phyloP scores from a whole-genome alignment of 2,888 invertebrate genomes.

The Tenthredo mesomela region DNA sequence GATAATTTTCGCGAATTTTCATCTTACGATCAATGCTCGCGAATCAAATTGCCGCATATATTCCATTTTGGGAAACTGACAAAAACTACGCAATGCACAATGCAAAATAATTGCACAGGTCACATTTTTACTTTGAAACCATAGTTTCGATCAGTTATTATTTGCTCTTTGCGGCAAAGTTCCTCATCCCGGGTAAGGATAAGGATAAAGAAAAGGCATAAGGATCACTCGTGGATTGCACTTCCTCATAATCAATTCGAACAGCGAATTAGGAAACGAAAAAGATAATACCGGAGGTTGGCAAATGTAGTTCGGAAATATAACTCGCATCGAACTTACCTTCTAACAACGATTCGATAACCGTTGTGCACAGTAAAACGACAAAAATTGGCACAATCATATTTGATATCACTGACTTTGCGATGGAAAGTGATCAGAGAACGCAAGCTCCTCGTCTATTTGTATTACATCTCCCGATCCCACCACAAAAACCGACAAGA shows the following conservation, averaged over 20 bases:
- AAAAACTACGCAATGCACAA: no score
- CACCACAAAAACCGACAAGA: neutral
- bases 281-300: neutral
- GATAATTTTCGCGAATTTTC: no score
- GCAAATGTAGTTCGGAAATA: neutral
- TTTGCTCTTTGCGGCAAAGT: neutral
- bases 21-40: no score
- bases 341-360: neutral
- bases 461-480: neutral
- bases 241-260: neutral
- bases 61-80: no score
- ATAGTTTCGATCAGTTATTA: neutral
- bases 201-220: no score
- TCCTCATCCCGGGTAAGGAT: no score
- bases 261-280: neutral
- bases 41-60: no score
- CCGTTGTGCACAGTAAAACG: neutral
- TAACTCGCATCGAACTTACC: neutral
- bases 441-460: neutral
- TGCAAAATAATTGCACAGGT: neutral
- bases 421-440: neutral
- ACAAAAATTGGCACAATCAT: neutral
- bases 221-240: neutral
- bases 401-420: neutral
- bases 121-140: neutral